These are phyloP conservation scores for Eupithecia subfuscata DNA, from an alignment of 2,888 invertebrate species.

Conservation along the genomic window DNA sequence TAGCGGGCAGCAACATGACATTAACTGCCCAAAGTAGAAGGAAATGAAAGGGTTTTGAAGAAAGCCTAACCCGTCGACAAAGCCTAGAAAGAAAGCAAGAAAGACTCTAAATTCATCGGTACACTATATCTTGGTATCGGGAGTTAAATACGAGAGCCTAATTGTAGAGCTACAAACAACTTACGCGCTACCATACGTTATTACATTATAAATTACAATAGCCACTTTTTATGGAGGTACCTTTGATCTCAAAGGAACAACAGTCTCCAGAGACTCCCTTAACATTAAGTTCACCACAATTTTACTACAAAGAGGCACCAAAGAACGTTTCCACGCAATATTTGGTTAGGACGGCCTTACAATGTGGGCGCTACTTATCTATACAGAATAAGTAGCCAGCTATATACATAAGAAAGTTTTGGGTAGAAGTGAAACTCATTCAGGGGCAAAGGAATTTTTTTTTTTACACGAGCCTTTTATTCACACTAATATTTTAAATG, in stretches of 20 bases:
- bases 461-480: too few relatives aligned
- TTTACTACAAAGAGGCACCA: constrained; percentile 29
- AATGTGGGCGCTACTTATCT: constrained; percentile 28
- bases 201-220: not conserved
- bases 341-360: constrained; percentile 34
- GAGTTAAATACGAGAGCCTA: too few relatives aligned
- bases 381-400: constrained; percentile 17
- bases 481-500: too few relatives aligned
- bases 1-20: too few relatives aligned
- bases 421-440: constrained; percentile 20
- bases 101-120: too few relatives aligned
- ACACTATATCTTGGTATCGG: too few relatives aligned
- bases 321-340: constrained; percentile 21
- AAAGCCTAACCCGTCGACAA: too few relatives aligned
- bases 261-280: constrained; percentile 5
- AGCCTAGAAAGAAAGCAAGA: too few relatives aligned
- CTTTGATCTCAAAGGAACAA: constrained; percentile 8
- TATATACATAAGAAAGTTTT: not conserved
- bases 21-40: too few relatives aligned
- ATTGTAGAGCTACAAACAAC: not conserved
- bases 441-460: not conserved
- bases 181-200: not conserved
- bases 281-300: constrained; percentile 27
- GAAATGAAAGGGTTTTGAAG: too few relatives aligned
- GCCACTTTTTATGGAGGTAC: not conserved